These are phyloP conservation scores for Drosophila gaucha DNA, from an alignment of 2,888 invertebrate genomes.

Conservation along the genomic window DNA sequence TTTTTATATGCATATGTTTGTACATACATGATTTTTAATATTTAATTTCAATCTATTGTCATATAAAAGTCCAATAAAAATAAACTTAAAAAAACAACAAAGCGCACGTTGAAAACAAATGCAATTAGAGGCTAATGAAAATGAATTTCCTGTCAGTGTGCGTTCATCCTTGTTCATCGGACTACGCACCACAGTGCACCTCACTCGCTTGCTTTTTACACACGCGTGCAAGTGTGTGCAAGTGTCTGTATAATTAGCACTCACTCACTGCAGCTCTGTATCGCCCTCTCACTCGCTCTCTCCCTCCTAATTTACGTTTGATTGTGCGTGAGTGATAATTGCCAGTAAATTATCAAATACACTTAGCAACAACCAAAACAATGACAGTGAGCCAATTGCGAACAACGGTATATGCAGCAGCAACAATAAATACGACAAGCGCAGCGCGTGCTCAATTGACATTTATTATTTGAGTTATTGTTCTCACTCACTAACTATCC, in stretches of 20 bases:
- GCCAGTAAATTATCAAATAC: constrained; percentile 75
- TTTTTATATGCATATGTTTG: not conserved
- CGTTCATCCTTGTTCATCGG: constrained; percentile 12
- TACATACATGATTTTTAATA: no score
- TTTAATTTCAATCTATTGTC: not conserved
- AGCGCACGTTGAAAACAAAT: not conserved
- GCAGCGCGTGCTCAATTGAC: constrained; percentile 65
- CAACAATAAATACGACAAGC: not conserved
- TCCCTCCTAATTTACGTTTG: constrained; percentile 57
- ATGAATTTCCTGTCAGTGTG: constrained; percentile 36
- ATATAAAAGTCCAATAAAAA: not conserved
- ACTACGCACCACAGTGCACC: constrained; percentile 56
- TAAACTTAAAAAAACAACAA: constrained; percentile 33
- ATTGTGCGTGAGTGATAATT: constrained; percentile 79
- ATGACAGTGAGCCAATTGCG: constrained; percentile 15
- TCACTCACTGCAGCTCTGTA: constrained; percentile 25
- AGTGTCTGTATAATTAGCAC: constrained; percentile 66
- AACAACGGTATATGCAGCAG: constrained; percentile 9
- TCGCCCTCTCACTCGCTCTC: constrained; percentile 7
- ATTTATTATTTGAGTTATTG: constrained; percentile 62
- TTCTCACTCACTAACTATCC: constrained; percentile 20
- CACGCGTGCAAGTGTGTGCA: constrained; percentile 27
- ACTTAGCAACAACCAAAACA: constrained; percentile 64
- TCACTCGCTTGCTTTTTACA: constrained; percentile 4
- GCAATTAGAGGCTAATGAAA: constrained; percentile 30